Evolutionary conservation across 2,113 vertebrate species (phyloP), one percentile per base, ranked within the genome.

Genomic region (Pheucticus melanocephalus): DNA sequence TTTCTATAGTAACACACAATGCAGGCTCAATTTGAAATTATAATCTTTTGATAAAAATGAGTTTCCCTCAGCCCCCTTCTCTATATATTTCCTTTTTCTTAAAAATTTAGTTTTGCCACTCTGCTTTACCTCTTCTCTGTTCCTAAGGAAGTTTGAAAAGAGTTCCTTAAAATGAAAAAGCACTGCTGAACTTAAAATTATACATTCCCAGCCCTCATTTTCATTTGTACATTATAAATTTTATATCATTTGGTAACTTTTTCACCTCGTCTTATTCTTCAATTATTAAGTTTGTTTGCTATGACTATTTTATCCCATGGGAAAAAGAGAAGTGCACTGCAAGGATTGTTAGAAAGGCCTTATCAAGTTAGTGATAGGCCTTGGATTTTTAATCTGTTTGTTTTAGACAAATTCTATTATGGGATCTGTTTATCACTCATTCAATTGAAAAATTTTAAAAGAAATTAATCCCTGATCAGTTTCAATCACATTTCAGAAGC

Each of bases 1-100:
- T 97, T 97, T 98, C 96, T 91, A 93, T 91, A 93, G 92, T 90
- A 97, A 97, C 94, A 94, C 37, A 81, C 47, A 69, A 92, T 76
- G 56, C 61, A 60, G 92, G 53, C 87, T 97, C 92, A 79, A 91
- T 96, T 97, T 97, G 77, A 94, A 97, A 95, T 72, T 93, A 80
- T 94, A 64, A 96, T 96, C 96, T 96, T 90, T 95, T 82, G 80
- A 64, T 83, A 83, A 83, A 71, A 66, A 92, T 59, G 40, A 94
- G 86, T 76, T 90, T 92, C 45, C 39, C 81, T 60, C 53, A 56
- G 37, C 85, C 60, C 9, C 23, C 25, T 78, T 45, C 50, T 60
- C 28, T 33, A 50, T 86, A 40, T 78, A 80, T 68, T 80, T 93
- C 72, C 40, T 61, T 89, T 82, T 90, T 59, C 69, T 78, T 42